Evolutionary conservation across 2,113 vertebrate genomes (phyloP).

Genomic region (Bothrops jararaca): DNA sequence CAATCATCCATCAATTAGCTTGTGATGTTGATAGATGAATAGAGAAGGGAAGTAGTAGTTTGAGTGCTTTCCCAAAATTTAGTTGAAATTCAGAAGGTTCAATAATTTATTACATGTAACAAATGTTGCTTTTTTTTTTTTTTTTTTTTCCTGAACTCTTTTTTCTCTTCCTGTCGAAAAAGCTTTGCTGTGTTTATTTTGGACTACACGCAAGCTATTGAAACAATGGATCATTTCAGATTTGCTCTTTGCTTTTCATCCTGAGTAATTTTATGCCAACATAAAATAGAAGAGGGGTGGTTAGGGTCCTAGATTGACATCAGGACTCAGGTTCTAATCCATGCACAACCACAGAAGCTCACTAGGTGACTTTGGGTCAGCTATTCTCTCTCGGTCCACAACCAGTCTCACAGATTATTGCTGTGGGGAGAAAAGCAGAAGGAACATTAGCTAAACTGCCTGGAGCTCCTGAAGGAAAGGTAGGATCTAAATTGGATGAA

Average conservation of each 20-base stretch:
- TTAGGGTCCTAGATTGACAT: background rate
- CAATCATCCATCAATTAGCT: background rate
- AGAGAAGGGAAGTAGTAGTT: background rate
- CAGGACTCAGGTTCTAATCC: background rate
- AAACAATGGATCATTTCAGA: slow-evolving; percentile 41
- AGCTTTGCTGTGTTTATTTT: slow-evolving; percentile 1
- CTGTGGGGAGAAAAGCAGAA: background rate
- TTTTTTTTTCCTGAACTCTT: background rate
- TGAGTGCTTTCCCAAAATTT: background rate
- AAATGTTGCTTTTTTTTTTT: slow-evolving; percentile 10
- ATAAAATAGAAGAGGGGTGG: background rate
- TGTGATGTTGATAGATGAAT: background rate
- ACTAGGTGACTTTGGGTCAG: background rate
- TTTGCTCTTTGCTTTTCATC: slow-evolving; percentile 33
- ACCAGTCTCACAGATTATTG: background rate
- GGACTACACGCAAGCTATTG: background rate
- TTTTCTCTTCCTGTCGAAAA: background rate
- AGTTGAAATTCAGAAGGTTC: background rate
- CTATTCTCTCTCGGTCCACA: background rate
- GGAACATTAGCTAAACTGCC: background rate
- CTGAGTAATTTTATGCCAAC: slow-evolving; percentile 24
- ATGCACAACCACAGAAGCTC: background rate
- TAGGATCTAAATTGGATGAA: background rate
- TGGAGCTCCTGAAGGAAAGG: background rate
- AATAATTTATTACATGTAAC: background rate